Evolutionary conservation across 2,888 invertebrate genomes (phyloP).

Genomic region (Strigamia maritima): DNA sequence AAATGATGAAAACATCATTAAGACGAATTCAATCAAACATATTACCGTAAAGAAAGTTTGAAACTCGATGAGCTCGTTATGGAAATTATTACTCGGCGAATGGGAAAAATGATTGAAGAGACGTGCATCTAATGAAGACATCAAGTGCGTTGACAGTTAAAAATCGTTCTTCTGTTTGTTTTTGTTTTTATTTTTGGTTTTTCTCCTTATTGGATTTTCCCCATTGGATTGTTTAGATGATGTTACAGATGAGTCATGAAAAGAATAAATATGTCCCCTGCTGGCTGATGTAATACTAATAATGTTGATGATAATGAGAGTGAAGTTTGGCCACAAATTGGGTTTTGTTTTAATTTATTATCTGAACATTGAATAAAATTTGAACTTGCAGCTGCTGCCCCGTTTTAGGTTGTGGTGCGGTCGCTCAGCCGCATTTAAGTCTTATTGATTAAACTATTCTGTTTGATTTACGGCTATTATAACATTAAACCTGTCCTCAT

Average conservation of each 20-base stretch:
- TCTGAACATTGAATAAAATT: conserved; percentile 34
- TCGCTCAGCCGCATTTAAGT: conserved; percentile 34
- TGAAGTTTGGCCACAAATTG: conserved; percentile 28
- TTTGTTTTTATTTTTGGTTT: background rate
- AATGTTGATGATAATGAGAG: conserved; percentile 28
- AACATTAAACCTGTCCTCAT: conserved; percentile 34
- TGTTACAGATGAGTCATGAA: background rate
- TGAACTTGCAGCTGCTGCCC: conserved; percentile 34
- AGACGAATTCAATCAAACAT: conserved; percentile 29
- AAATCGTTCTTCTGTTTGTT: conserved; percentile 2
- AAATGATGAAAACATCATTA: conserved; percentile 34
- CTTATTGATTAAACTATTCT: conserved; percentile 34
- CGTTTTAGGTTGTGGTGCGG: conserved; percentile 31
- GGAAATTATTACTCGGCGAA: conserved; percentile 3
- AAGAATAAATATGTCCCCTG: conserved; percentile 14
- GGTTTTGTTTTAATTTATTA: conserved; percentile 31
- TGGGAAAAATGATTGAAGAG: background rate
- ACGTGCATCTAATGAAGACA: background rate
- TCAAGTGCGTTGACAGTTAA: conserved; percentile 10
- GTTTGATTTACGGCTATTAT: conserved; percentile 34
- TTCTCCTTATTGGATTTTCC: background rate
- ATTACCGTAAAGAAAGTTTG: background rate
- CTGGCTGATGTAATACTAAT: conserved; percentile 31
- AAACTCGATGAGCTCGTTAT: background rate
- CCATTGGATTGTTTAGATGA: background rate